A percentile compares a stretch with the other conserved stretches of the same genome.
Conservation (phyloP, 2,113 vertebrate species). For the Eulacestoma nigropectus region DNA sequence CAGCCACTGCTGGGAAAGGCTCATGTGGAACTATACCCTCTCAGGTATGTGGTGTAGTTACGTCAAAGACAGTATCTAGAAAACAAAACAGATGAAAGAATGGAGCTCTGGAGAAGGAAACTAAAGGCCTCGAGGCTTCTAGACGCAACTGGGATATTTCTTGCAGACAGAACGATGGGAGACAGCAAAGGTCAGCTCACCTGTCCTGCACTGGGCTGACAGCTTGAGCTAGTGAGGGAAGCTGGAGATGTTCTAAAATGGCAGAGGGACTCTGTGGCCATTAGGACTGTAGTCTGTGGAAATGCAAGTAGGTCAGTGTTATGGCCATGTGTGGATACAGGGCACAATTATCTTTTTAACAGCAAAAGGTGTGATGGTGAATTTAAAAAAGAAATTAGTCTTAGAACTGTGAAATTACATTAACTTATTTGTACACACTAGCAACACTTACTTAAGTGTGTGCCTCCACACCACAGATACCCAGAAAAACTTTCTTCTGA, state of each 20-base stretch:
- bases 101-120: not conserved
- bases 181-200: not conserved
- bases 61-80: not conserved
- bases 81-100: not conserved
- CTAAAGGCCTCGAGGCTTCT: not conserved
- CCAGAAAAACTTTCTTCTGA: not conserved
- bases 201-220: not conserved
- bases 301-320: not conserved
- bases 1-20: not conserved
- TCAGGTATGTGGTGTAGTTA: not conserved
- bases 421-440: not conserved
- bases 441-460: not conserved
- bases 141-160: not conserved
- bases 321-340: not conserved
- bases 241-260: not conserved
- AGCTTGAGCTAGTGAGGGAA: not conserved
- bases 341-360: not conserved
- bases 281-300: not conserved
- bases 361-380: not conserved
- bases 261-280: not conserved
- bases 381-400: not conserved
- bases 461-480: not conserved
- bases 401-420: not conserved
- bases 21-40: not conserved
- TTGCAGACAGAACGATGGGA: not conserved